A percentile compares a stretch with the other conserved stretches of the same genome.
Evolutionary conservation across 2,797 vertebrate genomes (phyloP).

Genomic region (Pseudomugil tenellus): DNA sequence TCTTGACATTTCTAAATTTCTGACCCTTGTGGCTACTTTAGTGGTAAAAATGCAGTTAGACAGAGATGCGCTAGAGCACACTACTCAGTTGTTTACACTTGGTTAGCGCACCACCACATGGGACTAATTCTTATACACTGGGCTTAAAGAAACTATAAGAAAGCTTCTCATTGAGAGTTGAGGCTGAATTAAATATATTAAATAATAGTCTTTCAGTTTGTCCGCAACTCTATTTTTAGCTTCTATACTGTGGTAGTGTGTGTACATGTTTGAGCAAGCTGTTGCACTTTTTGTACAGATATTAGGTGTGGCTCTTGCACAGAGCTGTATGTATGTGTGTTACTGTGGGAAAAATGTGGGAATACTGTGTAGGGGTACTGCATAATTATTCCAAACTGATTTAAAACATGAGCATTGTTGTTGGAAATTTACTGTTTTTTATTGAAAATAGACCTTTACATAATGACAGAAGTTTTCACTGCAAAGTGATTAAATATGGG

Average conservation of each 20-base stretch:
- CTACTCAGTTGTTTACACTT: no score
- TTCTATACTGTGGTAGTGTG: background rate
- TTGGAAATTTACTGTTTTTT: constrained; percentile 8
- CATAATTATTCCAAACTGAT: background rate
- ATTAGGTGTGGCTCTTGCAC: background rate
- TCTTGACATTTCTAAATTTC: no score
- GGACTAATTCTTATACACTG: no score
- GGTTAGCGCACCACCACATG: no score
- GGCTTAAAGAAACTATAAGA: no score
- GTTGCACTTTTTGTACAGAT: background rate
- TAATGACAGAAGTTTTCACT: constrained; percentile 17
- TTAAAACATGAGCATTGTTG: background rate
- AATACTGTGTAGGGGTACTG: background rate
- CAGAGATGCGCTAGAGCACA: no score
- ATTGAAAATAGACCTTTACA: constrained; percentile 60
- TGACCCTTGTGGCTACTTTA: no score
- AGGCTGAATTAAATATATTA: no score
- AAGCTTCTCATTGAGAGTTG: no score
- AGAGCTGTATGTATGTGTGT: background rate
- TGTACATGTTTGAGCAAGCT: background rate
- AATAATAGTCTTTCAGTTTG: no score
- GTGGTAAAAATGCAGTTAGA: no score
- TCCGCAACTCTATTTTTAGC: no score
- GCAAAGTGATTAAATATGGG: constrained; percentile 21
- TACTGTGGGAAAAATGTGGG: background rate